A percentile compares a stretch with the other conserved stretches of the same genome.
These are phyloP conservation scores for Xiphorhynchus erythropygius DNA, from an alignment of 2,797 vertebrate genomes.

Conservation along the genomic window DNA sequence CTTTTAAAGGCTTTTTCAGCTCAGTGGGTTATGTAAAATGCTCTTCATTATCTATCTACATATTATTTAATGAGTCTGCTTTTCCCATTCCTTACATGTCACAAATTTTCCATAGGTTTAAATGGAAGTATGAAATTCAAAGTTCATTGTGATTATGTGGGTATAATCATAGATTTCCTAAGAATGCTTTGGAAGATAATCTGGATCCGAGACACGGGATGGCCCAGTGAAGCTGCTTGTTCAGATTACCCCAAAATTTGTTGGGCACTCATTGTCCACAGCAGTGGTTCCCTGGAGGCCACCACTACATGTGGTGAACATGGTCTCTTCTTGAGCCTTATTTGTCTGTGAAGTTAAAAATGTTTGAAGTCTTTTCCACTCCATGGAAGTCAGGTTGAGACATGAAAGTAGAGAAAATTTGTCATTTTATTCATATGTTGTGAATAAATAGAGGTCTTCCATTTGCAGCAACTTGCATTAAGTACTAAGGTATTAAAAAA, in stretches of 20 bases:
- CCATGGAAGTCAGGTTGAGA: background rate
- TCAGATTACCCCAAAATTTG: background rate
- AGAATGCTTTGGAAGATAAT: background rate
- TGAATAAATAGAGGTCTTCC: background rate
- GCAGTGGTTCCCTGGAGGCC: background rate
- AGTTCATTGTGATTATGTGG: background rate
- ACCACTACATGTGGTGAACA: fast-evolving
- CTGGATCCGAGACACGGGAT: background rate
- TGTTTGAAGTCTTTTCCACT: background rate
- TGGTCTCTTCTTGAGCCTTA: background rate
- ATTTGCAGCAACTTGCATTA: background rate
- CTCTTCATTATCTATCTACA: background rate
- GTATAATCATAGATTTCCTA: background rate
- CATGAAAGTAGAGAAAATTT: background rate
- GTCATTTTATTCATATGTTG: background rate
- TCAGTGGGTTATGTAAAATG: background rate
- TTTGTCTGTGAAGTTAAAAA: background rate
- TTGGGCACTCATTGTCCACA: background rate
- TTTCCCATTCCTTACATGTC: background rate
- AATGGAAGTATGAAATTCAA: background rate
- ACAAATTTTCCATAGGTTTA: background rate
- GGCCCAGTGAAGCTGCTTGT: background rate
- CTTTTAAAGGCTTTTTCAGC: background rate
- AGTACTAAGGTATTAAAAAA: background rate
- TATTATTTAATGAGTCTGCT: background rate